Base-by-base conservation (phyloP, 1,140 invertebrate genomes). In the Drosophila athabasca region DNA sequence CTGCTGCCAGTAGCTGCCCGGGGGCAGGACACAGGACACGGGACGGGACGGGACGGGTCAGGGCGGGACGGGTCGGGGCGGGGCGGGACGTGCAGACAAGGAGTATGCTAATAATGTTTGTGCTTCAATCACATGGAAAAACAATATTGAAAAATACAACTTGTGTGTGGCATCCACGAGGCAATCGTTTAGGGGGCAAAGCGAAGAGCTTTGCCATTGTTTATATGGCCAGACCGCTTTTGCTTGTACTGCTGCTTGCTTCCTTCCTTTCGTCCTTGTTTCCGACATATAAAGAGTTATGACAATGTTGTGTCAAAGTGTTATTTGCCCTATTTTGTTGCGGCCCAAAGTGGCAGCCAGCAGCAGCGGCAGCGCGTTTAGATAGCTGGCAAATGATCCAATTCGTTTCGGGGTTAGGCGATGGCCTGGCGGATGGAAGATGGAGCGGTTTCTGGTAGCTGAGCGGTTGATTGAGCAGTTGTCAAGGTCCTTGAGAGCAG, bases 121-220 rank as follows among this genome's bases (percentile, higher is more conserved):
- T 78, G 66, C 72, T 76, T 69, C 78, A 87, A 81, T 81, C 78
- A 76, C 66, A 87, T 79, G 82, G 82, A 87, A 87, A 77, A 87
- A 81, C 74, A 85, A 81, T 87, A 87, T 87, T 68, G 67, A 75
- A 82, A 81, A 81, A 81, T 80, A 80, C 66, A 69, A 79, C 62
- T 74, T 79, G 60, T 64, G 19, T 65, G 26, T 74, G 70, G 64
- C 54, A 79, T 53, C 50, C 64, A 72, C 58, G 52, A 54, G 49
- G 49, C 53, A 76, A 65, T 76, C 68, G 67, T 71, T 73, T 78
- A 72, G 76, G 73, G 71, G 71, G 41, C 62, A 74, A 71, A 60
- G 74, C 67, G 66, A 71, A 60, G 74, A 55, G 66, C 68, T 52
- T 22, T 39, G 13, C 43, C 61, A 58, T 79, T 75, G 61, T 80